Evolutionary conservation across 2,888 invertebrate genomes (phyloP).

Genomic region (Dynastes tityus): DNA sequence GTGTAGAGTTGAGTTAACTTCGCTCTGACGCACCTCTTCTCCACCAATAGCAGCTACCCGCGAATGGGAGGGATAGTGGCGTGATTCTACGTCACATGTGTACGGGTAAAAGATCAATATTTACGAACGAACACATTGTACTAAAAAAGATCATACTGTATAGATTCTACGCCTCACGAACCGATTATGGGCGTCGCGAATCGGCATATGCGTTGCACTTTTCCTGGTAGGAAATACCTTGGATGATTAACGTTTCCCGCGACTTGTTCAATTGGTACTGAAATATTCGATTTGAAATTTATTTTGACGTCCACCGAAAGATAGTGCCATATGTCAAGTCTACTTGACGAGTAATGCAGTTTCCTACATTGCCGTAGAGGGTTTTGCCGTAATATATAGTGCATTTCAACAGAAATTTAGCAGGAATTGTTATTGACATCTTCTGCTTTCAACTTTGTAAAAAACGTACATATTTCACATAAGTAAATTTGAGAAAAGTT

Average conservation of each 20-base stretch:
- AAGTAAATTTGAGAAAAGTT: no score
- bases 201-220: neutral
- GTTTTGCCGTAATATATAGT: no score
- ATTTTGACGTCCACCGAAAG: conserved; percentile 45
- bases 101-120: conserved; percentile 54
- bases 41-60: conserved; percentile 51
- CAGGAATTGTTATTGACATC: no score
- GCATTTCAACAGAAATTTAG: no score
- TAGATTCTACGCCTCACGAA: neutral
- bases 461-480: no score
- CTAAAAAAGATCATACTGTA: conserved; percentile 43
- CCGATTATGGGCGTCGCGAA: neutral
- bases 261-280: neutral
- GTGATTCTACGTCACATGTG: conserved; percentile 56
- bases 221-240: conserved; percentile 4
- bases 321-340: conserved; percentile 45
- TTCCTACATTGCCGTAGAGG: neutral
- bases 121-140: conserved; percentile 29
- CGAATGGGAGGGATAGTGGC: conserved; percentile 55
- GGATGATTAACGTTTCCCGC: neutral
- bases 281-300: conserved; percentile 39
- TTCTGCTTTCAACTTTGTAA: no score
- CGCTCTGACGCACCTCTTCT: conserved; percentile 55
- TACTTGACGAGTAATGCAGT: neutral
- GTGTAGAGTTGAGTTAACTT: conserved; percentile 57